Evolutionary conservation across 2,888 invertebrate species (phyloP), one percentile per base, ranked within the genome.

Genomic region (Spodoptera exigua): DNA sequence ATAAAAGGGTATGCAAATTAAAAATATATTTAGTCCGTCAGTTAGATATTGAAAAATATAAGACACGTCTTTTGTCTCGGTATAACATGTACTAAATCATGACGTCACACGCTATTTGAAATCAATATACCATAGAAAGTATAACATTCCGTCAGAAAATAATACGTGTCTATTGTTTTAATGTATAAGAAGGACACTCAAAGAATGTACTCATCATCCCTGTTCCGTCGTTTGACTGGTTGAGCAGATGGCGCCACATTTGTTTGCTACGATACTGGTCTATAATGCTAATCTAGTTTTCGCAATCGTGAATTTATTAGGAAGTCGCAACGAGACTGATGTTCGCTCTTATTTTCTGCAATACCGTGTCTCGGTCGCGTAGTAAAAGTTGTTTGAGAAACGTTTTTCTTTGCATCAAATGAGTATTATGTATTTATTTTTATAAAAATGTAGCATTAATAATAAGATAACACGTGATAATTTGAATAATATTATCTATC

Each of bases 351-450:
- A 67, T 76, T 65, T 76, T 74, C 75, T 74, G 66, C 68, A 61
- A 62, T 52, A 49, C 59, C 55, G 60, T n/a, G 46, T 45, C 18
- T 36, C 49, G 68, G 66, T 71, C 61, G 43, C 52, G 70, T 63
- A 68, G 59, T 53, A 54, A 64, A 63, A 72, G 73, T 57, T 72
- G 69, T 74, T 76, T 67, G 76, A 62, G 74, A 70, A 74, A 67
- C 54, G 71, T 79, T 80, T 84, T 84, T 78, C 74, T 84, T 89
- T 88, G 84, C 86, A 79, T 87, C 83, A 81, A 83, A 84, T 77
- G 74, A 85, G 82, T 86, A 86, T 86, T 86, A 85, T 79, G 78
- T 83, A 89, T 90, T 91, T 91, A 90, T 91, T 90, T 90, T 90
- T 90, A 76, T 88, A 88, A 84, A 82, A 76, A 53, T 79, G 75